Base-by-base conservation (phyloP, 2,113 vertebrate species). In the Nymphicus hollandicus region DNA sequence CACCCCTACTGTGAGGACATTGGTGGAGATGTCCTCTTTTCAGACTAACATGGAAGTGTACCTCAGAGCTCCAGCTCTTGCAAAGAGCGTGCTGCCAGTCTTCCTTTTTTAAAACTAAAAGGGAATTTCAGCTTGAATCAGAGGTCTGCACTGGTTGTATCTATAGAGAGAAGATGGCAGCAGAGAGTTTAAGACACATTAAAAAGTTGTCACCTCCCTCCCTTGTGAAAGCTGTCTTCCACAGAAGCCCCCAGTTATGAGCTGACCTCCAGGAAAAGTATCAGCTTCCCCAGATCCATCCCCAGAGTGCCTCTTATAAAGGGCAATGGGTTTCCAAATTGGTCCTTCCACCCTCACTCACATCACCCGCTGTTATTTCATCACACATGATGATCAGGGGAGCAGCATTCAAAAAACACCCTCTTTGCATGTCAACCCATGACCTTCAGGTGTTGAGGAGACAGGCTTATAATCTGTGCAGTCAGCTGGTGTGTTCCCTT, bases 1-100 rank as follows among this genome's bases (percentile, higher is more conserved):
- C 55, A 78, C 2, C 15, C 3, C 24, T 47, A 0, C 15, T n/a
- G 17, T 1, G 1, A 68, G 37, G 52, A 50, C 16, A 64, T 0
- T 19, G 70, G 47, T 89, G 73, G 63, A 68, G 22, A 64, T 35
- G 33, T 29, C 39, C 16, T 68, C 47, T 56, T 56, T 8, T 35
- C 33, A 33, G 17, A 68, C 25, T 10, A 55, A 37, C 0, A 1
- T 24, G 39, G 53, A 80, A 13, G 7, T 14, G 11, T 24, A 23
- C 15, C 58, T 80, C 33, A 9, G 39, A 77, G 52, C 6, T 43
- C 50, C 14, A 53, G 9, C 43, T 68, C 43, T 60, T 37, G 55
- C 46, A 33, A 52, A 70, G 11, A 52, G 6, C 0, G 1, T 46
- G 78, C 70, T 64, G 18, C 31, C 46, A 84, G 35, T 13, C 49